Percentiles rank a stretch among this genome's conserved stretches.
phyloP scores from a whole-genome alignment of 1,140 invertebrate genomes.

The Orchestia grillus region DNA sequence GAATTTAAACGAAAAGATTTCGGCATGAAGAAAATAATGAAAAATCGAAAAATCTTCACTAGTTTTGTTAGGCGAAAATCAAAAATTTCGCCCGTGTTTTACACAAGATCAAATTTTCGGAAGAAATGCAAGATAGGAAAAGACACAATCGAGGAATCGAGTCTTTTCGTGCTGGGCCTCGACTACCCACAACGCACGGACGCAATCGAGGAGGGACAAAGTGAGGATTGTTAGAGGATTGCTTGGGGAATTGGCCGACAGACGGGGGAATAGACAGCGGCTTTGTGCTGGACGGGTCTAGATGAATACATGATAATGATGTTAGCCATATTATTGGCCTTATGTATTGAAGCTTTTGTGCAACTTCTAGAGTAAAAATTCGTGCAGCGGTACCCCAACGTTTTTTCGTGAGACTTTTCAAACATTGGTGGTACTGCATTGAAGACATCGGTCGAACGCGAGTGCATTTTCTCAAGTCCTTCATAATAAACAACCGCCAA shows the following conservation, averaged over 20 bases:
- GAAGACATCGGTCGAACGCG: neutral
- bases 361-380: neutral
- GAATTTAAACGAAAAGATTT: neutral
- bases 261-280: constrained; percentile 55
- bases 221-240: constrained; percentile 56
- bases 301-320: constrained; percentile 57
- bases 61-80: neutral
- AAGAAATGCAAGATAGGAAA: neutral
- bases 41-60: neutral
- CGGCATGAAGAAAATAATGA: neutral
- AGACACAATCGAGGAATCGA: neutral
- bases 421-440: neutral
- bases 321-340: constrained; percentile 31
- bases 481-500: neutral
- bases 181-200: constrained; percentile 26
- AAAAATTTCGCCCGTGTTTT: neutral
- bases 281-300: constrained; percentile 47
- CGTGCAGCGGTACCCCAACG: neutral
- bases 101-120: neutral
- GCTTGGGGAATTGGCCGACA: constrained; percentile 56
- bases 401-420: neutral
- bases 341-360: constrained; percentile 7
- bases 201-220: constrained; percentile 54
- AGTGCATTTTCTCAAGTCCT: neutral
- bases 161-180: neutral